Base-by-base conservation (phyloP, 2,113 vertebrate genomes). In the Tachuris rubrigastra region DNA sequence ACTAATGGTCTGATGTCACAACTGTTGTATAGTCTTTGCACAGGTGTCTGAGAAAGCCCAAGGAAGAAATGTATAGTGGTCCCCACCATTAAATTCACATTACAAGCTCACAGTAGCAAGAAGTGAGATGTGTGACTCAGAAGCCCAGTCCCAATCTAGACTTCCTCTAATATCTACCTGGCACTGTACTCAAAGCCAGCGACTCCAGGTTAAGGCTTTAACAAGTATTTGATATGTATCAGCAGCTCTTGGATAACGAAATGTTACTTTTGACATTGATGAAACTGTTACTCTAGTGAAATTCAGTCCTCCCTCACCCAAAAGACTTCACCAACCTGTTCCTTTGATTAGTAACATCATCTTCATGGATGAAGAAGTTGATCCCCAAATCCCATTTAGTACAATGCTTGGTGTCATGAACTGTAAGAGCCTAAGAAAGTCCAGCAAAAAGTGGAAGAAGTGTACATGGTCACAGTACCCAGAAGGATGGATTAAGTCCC, bases 301-400 rank as follows among this genome's bases (percentile, higher is more conserved):
- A 35, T 23, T 84, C 68, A 87, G 65, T n/a, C 50, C n/a, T 85
- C 9, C 6, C 47, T 74, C 33, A 58, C 27, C 33, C 33, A 39
- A 89, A 87, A 86, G 83, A 68, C 21, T 95, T 65, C 46, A 87
- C 97, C 93, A 89, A 99, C 99, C 99, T 99, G 96, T 97, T 99
- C 96, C 93, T 99, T 90, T 98, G 97, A 97, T 96, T 98, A 81
- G 97, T 83, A 90, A 99, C 97, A 94, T 99, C 99, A 67, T 99
- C 98, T 97, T 99, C 98, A 76, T 95, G 98, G 89, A 99, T 98
- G 96, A 99, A 99, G 97, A 99, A 99, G 97, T 99, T 99, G 83
- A 98, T 98, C 58, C 99, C 99, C 56, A 99, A 98, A 97, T 99
- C 99, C 98, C 98, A 98, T 23, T 98, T 98, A 8, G 98, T 98